Conservation (phyloP, 1,140 invertebrate genomes). For the Marisa cornuarietis region DNA sequence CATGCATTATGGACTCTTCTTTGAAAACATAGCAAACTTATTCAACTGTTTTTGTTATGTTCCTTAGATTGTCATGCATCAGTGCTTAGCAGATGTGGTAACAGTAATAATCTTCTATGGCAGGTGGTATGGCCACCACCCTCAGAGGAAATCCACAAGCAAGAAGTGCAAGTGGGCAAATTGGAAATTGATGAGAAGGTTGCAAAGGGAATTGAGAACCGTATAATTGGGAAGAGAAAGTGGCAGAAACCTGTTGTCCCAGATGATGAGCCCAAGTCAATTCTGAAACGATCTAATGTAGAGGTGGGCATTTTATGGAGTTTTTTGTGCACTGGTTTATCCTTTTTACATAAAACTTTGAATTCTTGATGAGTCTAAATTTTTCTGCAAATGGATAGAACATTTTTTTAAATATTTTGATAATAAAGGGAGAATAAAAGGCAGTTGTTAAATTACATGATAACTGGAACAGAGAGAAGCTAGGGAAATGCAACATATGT, state of each 20-base stretch:
- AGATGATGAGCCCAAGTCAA: constrained; percentile 35
- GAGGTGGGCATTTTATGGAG: constrained; percentile 30
- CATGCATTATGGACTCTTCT: too few species aligned
- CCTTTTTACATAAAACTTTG: background rate
- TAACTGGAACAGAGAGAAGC: background rate
- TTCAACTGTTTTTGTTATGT: too few species aligned
- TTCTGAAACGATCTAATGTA: constrained; percentile 31
- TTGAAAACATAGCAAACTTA: too few species aligned
- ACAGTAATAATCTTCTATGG: too few species aligned
- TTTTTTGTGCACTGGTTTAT: background rate
- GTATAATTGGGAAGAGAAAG: constrained; percentile 41
- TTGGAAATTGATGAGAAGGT: constrained; percentile 61
- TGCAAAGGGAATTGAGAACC: constrained; percentile 45
- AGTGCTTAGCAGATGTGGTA: too few species aligned
- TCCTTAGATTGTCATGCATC: too few species aligned
- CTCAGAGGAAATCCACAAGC: constrained; percentile 34
- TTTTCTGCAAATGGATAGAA: background rate
- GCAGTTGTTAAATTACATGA: background rate
- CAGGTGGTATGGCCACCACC: constrained; percentile 93
- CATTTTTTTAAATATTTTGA: background rate
- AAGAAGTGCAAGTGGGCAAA: constrained; percentile 51
- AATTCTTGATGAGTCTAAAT: background rate
- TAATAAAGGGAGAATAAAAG: background rate
- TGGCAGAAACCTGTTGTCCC: constrained; percentile 38
- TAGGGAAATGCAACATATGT: background rate